Conservation (phyloP, 2,888 invertebrate species). For the Choristoneura rosaceana region DNA sequence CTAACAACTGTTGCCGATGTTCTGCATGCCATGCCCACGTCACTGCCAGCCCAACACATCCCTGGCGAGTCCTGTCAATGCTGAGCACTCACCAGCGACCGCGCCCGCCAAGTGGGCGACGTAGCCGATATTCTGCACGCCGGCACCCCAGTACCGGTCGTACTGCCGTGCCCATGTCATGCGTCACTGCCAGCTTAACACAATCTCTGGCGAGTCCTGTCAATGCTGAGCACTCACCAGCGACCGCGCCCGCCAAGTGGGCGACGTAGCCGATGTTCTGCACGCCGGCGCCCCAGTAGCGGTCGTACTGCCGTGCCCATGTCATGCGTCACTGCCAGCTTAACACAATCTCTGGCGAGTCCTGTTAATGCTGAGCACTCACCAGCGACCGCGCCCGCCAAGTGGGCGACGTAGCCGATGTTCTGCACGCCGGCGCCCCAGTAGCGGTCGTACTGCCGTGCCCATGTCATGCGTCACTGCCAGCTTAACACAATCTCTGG, state of each 20-base stretch:
- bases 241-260: constrained; percentile 96
- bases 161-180: constrained; percentile 81
- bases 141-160: constrained; percentile 89
- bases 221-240: constrained; percentile 85
- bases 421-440: constrained; percentile 88
- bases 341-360: constrained; percentile 96
- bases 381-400: constrained; percentile 96
- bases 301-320: constrained; percentile 95
- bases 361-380: constrained; percentile 85
- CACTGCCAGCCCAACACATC: constrained; percentile 89
- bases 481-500: constrained; percentile 92
- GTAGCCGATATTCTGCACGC: constrained; percentile 93
- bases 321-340: constrained; percentile 90
- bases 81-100: constrained; percentile 88
- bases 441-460: constrained; percentile 95
- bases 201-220: no score
- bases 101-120: constrained; percentile 97
- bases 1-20: no score
- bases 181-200: no score
- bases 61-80: constrained; percentile 94
- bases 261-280: constrained; percentile 97
- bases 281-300: constrained; percentile 89
- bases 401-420: constrained; percentile 97
- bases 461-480: constrained; percentile 92
- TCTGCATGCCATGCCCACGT: constrained; percentile 92